Base-by-base conservation (phyloP, 2,113 vertebrate species). In the Protobothrops flavoviridis region DNA sequence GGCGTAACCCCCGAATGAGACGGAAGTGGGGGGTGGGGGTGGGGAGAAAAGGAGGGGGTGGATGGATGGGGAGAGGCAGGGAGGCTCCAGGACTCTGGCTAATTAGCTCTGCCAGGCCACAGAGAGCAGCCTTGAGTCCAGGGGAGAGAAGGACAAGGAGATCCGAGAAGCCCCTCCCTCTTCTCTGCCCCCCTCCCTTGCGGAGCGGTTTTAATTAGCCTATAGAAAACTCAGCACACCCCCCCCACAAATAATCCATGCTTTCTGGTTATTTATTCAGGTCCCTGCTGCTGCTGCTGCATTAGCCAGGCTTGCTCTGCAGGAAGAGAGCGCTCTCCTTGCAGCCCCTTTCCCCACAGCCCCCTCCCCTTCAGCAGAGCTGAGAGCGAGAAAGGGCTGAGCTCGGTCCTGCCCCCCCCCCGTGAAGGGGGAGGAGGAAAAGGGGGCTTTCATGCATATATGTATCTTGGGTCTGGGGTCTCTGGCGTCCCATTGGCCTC, bases 121-220 rank as follows among this genome's bases (percentile, higher is more conserved):
- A 87, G 87, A 89, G 64, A 95, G 95, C 64, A 93, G 96, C 94
- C 97, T 59, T 96, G 93, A 23, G 89, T 93, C 95, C 50, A 7
- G 93, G 95, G 91, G 91, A 93, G 85, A 94, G 90, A 94, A 91
- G 94, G 90, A 92, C 61, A 50, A 39, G 52, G 17, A 90, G 59
- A 91, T 91, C 17, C 24, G 1, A 0, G 85, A 2, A 0, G 88
- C 45, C 45, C 45, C 45, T 48, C 45, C 45, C 45, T 5, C 95
- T 95, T 85, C 93, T 91, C 0, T 1, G 21, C 94, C 94, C 26
- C 26, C 61, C 39, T 39, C 24, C 8, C 7, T 9, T 94, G 94
- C 88, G 96, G 95, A 93, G 92, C 89, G 96, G 89, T 95, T 95
- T 97, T 97, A 97, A 97, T 98, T 96, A 97, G 97, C 97, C 93